These are phyloP conservation scores for Eulithis prunata DNA, from an alignment of 2,888 invertebrate species.

Conservation along the genomic window DNA sequence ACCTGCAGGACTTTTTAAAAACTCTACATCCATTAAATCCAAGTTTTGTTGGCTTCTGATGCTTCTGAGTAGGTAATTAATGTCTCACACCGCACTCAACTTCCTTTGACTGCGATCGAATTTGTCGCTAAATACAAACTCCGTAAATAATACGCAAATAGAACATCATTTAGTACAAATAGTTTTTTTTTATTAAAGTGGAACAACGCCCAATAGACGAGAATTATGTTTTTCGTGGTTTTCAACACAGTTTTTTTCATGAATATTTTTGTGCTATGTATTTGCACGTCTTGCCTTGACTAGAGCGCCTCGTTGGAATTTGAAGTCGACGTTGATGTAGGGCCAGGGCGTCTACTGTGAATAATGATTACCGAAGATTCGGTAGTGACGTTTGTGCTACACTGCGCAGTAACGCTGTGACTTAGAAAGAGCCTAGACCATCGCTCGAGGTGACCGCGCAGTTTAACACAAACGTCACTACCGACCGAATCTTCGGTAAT, in stretches of 20 bases:
- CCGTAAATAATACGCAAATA: conserved; percentile 34
- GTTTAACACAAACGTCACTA: too few relatives aligned
- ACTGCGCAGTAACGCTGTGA: too few relatives aligned
- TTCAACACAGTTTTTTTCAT: conserved; percentile 22
- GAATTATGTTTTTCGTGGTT: conserved; percentile 17
- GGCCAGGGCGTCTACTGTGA: too few relatives aligned
- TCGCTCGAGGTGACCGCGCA: too few relatives aligned
- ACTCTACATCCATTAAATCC: not conserved
- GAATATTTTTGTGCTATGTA: conserved; percentile 16
- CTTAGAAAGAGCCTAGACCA: too few relatives aligned
- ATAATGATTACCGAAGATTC: too few relatives aligned
- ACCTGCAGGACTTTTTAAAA: too few relatives aligned
- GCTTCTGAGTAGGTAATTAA: conserved; percentile 5
- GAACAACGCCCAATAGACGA: conserved; percentile 19
- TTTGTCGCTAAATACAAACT: conserved; percentile 29
- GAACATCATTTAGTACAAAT: conserved; percentile 23
- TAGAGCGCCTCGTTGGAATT: conserved; percentile 11
- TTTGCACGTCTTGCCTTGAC: conserved; percentile 12
- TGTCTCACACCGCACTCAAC: conserved; percentile 17
- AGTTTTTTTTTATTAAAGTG: conserved; percentile 23
- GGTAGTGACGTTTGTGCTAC: too few relatives aligned
- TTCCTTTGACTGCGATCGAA: conserved; percentile 29
- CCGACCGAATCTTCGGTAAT: too few relatives aligned
- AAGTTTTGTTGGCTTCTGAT: conserved; percentile 31
- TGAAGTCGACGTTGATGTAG: conserved; percentile 6